Evolutionary conservation across 2,888 invertebrate species (phyloP).

Genomic region (Elegia similella): DNA sequence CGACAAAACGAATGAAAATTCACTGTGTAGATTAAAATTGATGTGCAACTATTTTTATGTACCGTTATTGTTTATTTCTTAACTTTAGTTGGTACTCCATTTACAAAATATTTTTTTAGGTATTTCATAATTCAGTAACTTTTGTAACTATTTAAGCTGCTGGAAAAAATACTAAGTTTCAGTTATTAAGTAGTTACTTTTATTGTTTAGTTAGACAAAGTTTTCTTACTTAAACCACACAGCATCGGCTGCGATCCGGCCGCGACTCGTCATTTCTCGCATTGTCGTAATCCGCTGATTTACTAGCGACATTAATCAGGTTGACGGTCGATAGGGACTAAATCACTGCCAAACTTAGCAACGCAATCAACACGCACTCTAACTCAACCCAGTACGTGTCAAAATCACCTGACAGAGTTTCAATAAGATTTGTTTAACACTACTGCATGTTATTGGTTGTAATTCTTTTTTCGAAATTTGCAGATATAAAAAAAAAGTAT

Average conservation of each 20-base stretch:
- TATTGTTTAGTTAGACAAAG: no score
- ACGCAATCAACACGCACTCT: conserved; percentile 49
- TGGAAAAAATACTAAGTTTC: no score
- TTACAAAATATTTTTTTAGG: no score
- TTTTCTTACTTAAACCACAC: conserved; percentile 34
- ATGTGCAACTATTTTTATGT: no score
- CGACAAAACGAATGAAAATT: no score
- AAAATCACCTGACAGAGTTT: conserved; percentile 32
- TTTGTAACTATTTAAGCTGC: no score
- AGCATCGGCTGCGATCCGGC: conserved; percentile 69
- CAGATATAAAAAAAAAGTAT: conserved; percentile 47
- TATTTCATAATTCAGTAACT: no score
- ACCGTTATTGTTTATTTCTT: no score
- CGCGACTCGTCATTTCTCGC: conserved; percentile 81
- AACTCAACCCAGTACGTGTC: conserved; percentile 38
- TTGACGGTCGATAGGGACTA: conserved; percentile 81
- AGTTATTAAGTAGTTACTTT: no score
- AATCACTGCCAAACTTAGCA: conserved; percentile 65
- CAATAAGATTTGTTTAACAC: conserved; percentile 53
- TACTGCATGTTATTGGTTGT: conserved; percentile 79
- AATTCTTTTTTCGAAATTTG: conserved; percentile 78
- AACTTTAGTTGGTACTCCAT: no score
- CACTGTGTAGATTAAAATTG: no score
- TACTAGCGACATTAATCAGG: conserved; percentile 81
- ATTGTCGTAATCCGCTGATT: conserved; percentile 82